Evolutionary conservation across 2,113 vertebrate genomes (phyloP).

Genomic region (Chloropsis hardwickii): DNA sequence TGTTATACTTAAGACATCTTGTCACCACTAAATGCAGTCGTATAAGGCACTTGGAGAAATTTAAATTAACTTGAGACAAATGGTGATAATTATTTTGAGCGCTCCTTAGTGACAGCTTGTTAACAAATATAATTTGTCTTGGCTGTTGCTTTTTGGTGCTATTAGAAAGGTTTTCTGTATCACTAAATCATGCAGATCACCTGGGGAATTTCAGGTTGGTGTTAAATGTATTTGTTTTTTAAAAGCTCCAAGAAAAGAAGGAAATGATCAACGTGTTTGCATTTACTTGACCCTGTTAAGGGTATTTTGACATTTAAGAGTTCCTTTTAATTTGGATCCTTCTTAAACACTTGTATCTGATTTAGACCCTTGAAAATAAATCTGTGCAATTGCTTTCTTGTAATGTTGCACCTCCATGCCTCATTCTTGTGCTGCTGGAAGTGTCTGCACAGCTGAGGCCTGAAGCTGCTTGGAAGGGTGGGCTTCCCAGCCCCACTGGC

Average conservation of each 20-base stretch:
- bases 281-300: neutral
- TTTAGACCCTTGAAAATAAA: neutral
- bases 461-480: neutral
- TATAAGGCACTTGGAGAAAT: conserved; percentile 19
- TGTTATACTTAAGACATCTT: neutral
- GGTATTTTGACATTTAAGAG: neutral
- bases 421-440: neutral
- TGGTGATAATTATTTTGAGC: conserved; percentile 35
- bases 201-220: neutral
- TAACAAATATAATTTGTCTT: conserved; percentile 38
- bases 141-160: neutral
- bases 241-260: neutral
- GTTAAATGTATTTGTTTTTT: neutral
- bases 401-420: neutral
- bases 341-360: neutral
- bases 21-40: neutral
- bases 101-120: conserved; percentile 13
- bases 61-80: conserved; percentile 30
- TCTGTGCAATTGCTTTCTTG: neutral
- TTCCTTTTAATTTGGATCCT: neutral
- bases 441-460: neutral
- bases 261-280: neutral
- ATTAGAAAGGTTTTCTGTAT: neutral
- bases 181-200: neutral
- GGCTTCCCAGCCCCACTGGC: neutral